Evolutionary conservation across 2,113 vertebrate genomes (phyloP).

Genomic region (Cathartes aura): DNA sequence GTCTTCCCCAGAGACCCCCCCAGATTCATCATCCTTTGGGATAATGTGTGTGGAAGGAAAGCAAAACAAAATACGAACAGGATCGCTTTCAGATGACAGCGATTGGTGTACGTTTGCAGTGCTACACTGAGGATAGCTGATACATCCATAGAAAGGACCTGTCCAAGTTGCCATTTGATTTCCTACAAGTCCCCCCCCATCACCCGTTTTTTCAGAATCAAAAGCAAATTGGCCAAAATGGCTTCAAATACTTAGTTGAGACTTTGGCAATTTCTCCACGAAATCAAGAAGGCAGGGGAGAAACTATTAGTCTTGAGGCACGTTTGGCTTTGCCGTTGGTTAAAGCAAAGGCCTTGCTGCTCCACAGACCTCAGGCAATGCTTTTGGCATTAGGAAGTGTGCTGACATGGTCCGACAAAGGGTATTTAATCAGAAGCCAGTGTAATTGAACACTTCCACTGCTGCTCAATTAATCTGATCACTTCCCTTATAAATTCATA

Average conservation of each 20-base stretch:
- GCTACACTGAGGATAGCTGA: background rate
- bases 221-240: background rate
- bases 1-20: background rate
- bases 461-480: slow-evolving; percentile 14
- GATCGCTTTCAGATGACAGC: background rate
- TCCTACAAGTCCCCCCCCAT: background rate
- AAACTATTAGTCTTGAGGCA: background rate
- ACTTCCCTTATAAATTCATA: background rate
- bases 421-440: slow-evolving; percentile 1
- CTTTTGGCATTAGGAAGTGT: background rate
- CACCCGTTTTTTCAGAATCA: background rate
- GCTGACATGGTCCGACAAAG: background rate
- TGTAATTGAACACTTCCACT: slow-evolving; percentile 8
- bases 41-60: background rate
- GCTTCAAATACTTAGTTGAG: background rate
- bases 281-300: background rate
- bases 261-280: background rate
- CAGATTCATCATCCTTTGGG: background rate
- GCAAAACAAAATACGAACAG: background rate
- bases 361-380: background rate
- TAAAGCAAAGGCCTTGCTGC: background rate
- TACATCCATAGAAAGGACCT: fast-evolving
- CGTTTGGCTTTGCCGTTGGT: background rate
- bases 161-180: background rate
- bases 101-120: background rate